Percentiles rank a stretch among this genome's conserved stretches.
Conservation (phyloP, 2,797 vertebrate species). For the Macrochelys suwanniensis region DNA sequence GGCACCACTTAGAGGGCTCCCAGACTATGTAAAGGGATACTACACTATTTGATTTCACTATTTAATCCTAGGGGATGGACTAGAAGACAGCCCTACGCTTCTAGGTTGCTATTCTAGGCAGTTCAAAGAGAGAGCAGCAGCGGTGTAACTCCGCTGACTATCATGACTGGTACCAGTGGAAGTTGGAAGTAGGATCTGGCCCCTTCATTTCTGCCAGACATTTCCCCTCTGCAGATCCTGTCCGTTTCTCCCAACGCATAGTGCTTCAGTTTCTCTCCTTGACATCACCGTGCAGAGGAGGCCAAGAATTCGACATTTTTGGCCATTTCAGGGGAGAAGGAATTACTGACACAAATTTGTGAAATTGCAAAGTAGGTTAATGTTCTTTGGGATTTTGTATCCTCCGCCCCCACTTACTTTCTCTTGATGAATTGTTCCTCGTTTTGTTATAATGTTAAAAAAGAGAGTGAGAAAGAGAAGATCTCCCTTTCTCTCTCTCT, state of each 20-base stretch:
- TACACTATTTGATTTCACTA: not conserved
- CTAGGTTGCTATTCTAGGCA: too few relatives aligned
- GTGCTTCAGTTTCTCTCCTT: not conserved
- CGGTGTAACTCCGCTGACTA: not conserved
- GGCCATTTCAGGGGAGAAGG: slow-evolving; percentile 61
- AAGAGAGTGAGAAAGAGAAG: not conserved
- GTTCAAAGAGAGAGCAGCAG: not conserved
- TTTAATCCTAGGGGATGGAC: too few relatives aligned
- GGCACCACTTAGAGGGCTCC: not conserved
- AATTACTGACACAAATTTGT: slow-evolving; percentile 72
- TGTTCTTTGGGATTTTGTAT: slow-evolving; percentile 75
- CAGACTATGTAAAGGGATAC: not conserved
- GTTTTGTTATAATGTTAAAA: slow-evolving; percentile 3
- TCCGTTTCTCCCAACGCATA: not conserved
- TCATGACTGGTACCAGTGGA: not conserved
- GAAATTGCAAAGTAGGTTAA: slow-evolving; percentile 81
- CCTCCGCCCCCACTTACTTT: slow-evolving; percentile 26
- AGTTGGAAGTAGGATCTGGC: not conserved
- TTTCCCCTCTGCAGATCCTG: not conserved
- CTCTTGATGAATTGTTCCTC: slow-evolving; percentile 66
- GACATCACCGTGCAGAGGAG: not conserved
- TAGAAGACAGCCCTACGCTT: too few relatives aligned
- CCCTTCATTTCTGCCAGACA: not conserved
- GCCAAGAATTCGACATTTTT: not conserved
- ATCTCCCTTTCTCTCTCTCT: not conserved